Evolutionary conservation across 2,113 vertebrate species (phyloP), one percentile per base, ranked within the genome.

Genomic region (Orientallactaga bullata): DNA sequence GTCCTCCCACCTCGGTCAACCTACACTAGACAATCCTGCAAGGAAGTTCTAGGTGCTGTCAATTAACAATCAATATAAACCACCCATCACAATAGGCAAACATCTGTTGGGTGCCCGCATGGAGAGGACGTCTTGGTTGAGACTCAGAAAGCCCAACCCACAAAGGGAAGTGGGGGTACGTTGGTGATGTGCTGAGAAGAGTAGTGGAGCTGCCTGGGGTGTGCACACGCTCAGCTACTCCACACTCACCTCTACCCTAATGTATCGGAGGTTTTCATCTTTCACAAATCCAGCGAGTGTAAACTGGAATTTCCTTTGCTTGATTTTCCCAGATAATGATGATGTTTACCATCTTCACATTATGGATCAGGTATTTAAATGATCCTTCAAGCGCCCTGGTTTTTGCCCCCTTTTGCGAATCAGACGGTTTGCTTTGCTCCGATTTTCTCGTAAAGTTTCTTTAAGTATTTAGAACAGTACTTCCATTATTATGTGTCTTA

Each of bases 381-480:
- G 65, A 42, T 24, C 21, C 35, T 47, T 71, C 83, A 89, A 74
- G 30, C 74, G 35, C 18, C 39, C 55, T 47, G 28, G 26, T 61
- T 61, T 94, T 73, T 81, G 63, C 30, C 26, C 26, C 35, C 78
- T 89, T 94, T 94, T 68, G n/a, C 26, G 58, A 47, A 42, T 61
- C 65, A n/a, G 15, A 5, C 42, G 88, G 58, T 82, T 82, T 73
- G 42, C 76, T 91, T 94, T 94, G 72, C 24, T 28, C 72, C 84
- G 37, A 85, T 32, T 61, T 24, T 80, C 32, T 76, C 63, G 58
- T 10, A 72, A 23, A 18, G 42, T 55, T 86, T 91, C 55, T 89
- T 30, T 18, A 74, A 77, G 66, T 89, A 89, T 39, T 89, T 39
- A 69, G 37, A 93, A 65, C 86, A 78, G 15, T 58, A 80, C 69